Evolutionary conservation across 2,888 invertebrate genomes (phyloP).

Genomic region (Blastobasis adustella): DNA sequence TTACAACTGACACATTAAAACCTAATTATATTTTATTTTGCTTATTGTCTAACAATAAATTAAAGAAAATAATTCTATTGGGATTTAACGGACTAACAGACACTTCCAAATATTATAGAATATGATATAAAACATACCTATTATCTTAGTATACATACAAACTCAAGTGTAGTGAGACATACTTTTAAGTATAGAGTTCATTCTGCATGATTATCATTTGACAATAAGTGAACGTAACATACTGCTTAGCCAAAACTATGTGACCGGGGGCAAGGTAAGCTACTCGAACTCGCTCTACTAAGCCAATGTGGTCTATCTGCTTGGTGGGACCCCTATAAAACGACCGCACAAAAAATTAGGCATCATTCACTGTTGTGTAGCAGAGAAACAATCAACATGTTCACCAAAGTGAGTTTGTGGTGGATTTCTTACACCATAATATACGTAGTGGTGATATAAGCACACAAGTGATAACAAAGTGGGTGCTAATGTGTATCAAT

Average conservation of each 20-base stretch:
- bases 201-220: too few relatives aligned
- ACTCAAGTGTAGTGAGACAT: too few relatives aligned
- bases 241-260: slow-evolving; percentile 14
- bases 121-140: too few relatives aligned
- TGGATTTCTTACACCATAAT: background rate
- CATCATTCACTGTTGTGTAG: slow-evolving; percentile 28
- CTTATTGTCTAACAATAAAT: too few relatives aligned
- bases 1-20: too few relatives aligned
- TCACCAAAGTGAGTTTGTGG: slow-evolving; percentile 44
- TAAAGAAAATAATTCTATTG: too few relatives aligned
- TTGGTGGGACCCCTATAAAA: slow-evolving; percentile 26
- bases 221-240: background rate
- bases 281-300: slow-evolving; percentile 9
- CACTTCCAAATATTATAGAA: too few relatives aligned
- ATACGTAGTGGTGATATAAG: background rate
- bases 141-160: too few relatives aligned
- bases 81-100: too few relatives aligned
- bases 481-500: background rate
- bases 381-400: slow-evolving; percentile 39
- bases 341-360: slow-evolving; percentile 9
- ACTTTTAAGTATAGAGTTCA: too few relatives aligned
- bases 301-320: slow-evolving; percentile 11
- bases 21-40: too few relatives aligned
- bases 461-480: too few relatives aligned
- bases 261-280: slow-evolving; percentile 33